Evolutionary conservation across 2,888 invertebrate species (phyloP).

Genomic region (Nomada ruficornis): DNA sequence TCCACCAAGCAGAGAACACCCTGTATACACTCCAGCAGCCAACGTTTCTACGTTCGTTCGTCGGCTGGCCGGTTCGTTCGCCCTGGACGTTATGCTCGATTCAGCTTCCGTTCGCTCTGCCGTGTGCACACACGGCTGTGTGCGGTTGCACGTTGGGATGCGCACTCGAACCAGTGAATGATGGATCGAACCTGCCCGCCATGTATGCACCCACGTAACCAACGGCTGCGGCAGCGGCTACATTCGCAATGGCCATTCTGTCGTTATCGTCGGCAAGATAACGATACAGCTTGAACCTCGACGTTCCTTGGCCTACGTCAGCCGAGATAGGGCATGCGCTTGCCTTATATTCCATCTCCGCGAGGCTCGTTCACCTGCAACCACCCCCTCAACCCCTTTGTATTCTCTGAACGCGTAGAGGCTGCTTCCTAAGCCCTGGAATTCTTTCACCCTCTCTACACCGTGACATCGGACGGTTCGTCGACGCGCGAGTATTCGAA

Average conservation of each 20-base stretch:
- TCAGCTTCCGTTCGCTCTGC: constrained; percentile 57
- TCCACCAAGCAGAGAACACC: not conserved
- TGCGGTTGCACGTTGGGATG: constrained; percentile 55
- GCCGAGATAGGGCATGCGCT: constrained; percentile 52
- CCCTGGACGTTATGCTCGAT: constrained; percentile 36
- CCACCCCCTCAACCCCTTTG: too few relatives aligned
- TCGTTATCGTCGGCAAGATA: constrained; percentile 63
- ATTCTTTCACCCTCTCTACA: constrained; percentile 42
- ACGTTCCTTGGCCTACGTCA: constrained; percentile 35
- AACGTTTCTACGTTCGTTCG: not conserved
- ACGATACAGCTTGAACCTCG: constrained; percentile 42
- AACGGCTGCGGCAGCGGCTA: not conserved
- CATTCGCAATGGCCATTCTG: constrained; percentile 52
- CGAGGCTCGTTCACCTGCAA: not conserved
- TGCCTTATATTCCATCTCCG: constrained; percentile 20
- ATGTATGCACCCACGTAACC: constrained; percentile 13
- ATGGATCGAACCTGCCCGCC: constrained; percentile 62
- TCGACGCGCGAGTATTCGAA: constrained; percentile 44
- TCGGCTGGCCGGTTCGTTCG: constrained; percentile 2
- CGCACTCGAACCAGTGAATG: constrained; percentile 65
- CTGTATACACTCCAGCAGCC: not conserved
- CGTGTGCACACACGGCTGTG: constrained; percentile 48
- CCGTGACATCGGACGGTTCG: constrained; percentile 32
- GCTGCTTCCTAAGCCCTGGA: not conserved
- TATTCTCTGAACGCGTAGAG: not conserved